Evolutionary conservation across 2,113 vertebrate genomes (phyloP), one percentile per base, ranked within the genome.

Genomic region (Poeciliopsis prolifica): DNA sequence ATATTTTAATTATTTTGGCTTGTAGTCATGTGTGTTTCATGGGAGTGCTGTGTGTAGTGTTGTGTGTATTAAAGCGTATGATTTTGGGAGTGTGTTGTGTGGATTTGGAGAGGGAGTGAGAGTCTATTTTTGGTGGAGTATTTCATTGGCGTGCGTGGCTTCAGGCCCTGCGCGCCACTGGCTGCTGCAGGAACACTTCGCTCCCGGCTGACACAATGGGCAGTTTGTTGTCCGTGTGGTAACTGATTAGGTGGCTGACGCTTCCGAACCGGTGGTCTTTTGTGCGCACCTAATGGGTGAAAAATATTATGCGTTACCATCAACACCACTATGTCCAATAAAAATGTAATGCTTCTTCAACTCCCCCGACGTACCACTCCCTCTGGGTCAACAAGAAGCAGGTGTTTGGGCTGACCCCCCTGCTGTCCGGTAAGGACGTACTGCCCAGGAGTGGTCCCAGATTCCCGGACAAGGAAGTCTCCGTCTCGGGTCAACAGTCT

Each of bases 201-300:
- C 98, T 99, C 83, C 98, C 98, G 0, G 98, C 98, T 0, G 97
- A 99, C 83, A 99, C 97, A 78, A 99, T 99, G 75, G 98, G 98
- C 76, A 99, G 93, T 78, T 96, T 95, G 95, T 99, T 99, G 96
- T 99, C 98, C 97, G 98, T 96, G 92, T 99, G 97, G 91, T 99
- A 97, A 85, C 97, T 98, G 94, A 99, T 98, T 87, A 99, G 95
- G 91, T 99, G 98, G 79, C 97, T 98, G 83, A 99, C 98, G 0
- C 96, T 99, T 86, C 98, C 97, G 1, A 99, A 99, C 61, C 97
- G 96, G 65, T 98, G 98, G 75, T 99, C 98, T 91, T 99, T 99
- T 0, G 98, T 99, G 76, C 97, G 93, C 7, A 99, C 98, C 98
- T 99, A 76, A 42, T 62, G 58, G 1, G 35, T 10, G 48, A 29